These are phyloP conservation scores for Anoura caudifer DNA, from an alignment of 2,113 vertebrate species.

Conservation along the genomic window DNA sequence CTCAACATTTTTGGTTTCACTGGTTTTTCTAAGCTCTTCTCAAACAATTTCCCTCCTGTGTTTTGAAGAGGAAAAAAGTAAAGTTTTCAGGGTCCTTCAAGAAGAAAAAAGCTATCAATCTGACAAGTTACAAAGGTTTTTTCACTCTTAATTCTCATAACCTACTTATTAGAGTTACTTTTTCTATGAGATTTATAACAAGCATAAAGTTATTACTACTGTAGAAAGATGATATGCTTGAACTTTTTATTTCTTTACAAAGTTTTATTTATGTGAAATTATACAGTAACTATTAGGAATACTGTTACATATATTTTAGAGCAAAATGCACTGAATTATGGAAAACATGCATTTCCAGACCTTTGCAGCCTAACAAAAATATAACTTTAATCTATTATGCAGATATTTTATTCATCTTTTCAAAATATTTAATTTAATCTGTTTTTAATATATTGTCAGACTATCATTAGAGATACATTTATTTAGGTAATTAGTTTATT, in stretches of 20 bases:
- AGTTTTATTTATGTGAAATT: slow-evolving; percentile 63
- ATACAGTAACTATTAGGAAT: slow-evolving; percentile 61
- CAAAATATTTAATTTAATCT: slow-evolving; percentile 56
- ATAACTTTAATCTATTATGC: slow-evolving; percentile 42
- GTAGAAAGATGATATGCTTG: slow-evolving; percentile 38
- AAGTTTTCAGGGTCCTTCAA: neutral
- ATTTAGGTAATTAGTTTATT: slow-evolving; percentile 11
- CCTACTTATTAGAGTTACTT: neutral
- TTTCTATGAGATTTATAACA: neutral
- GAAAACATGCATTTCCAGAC: slow-evolving; percentile 48
- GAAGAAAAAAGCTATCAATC: neutral
- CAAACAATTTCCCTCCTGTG: slow-evolving; percentile 4
- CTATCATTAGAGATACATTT: neutral
- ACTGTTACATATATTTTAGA: slow-evolving; percentile 73
- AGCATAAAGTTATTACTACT: neutral
- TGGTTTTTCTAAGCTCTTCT: slow-evolving; percentile 52
- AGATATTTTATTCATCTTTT: slow-evolving; percentile 68
- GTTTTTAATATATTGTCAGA: slow-evolving; percentile 30
- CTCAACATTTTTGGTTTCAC: slow-evolving; percentile 57
- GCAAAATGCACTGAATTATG: slow-evolving; percentile 52
- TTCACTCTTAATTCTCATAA: neutral
- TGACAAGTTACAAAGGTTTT: neutral
- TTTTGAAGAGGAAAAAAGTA: neutral
- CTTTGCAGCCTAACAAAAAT: neutral
- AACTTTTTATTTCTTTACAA: slow-evolving; percentile 62